Evolutionary conservation across 2,797 vertebrate species (phyloP).

Genomic region (Arvicola amphibius): DNA sequence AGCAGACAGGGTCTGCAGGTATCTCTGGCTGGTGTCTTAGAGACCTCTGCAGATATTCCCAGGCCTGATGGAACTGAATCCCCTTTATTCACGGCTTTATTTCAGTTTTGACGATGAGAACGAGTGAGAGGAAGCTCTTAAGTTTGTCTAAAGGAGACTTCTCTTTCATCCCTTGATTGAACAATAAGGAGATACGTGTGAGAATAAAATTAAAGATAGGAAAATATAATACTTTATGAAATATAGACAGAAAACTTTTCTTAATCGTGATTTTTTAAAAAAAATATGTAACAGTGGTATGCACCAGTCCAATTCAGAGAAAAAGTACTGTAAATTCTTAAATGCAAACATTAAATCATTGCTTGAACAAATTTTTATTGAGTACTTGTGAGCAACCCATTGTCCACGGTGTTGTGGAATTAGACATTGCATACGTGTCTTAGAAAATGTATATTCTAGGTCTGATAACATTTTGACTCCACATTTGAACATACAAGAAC

Average conservation of each 20-base stretch:
- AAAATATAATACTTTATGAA: constrained; percentile 2
- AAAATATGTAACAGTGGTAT: background rate
- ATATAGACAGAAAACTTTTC: background rate
- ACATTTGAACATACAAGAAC: background rate
- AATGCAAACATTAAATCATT: background rate
- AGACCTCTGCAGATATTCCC: background rate
- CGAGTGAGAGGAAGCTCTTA: background rate
- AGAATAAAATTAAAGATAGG: background rate
- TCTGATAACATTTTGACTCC: background rate
- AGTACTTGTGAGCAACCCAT: background rate
- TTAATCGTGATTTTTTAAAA: background rate
- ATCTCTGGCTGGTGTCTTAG: background rate
- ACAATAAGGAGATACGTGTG: background rate
- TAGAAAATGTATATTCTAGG: background rate
- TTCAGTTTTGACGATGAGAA: background rate
- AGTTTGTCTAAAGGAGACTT: background rate
- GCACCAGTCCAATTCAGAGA: background rate
- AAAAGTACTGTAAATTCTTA: background rate
- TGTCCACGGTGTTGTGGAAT: background rate
- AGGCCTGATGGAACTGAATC: background rate
- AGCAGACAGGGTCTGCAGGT: background rate
- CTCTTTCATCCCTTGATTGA: background rate
- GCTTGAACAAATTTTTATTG: background rate
- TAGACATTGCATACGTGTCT: background rate
- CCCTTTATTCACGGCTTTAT: background rate